phyloP scores from a whole-genome alignment of 2,113 vertebrate species.

The Hydropotes inermis region DNA sequence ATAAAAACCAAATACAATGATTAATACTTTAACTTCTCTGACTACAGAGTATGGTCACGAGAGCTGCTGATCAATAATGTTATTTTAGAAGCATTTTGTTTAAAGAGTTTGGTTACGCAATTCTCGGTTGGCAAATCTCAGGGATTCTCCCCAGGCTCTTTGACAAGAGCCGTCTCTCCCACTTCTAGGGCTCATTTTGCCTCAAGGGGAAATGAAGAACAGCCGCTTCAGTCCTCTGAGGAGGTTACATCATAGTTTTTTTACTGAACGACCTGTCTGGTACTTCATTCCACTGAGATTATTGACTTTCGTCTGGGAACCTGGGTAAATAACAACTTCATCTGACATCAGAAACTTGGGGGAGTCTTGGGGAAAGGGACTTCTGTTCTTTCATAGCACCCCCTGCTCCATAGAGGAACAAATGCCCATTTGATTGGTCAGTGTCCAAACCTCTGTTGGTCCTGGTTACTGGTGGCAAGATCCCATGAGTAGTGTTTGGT shows the following conservation, averaged over 20 bases:
- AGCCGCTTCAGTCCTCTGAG: constrained; percentile 15
- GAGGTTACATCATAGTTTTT: constrained; percentile 27
- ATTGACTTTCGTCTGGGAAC: constrained; percentile 43
- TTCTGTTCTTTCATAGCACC: not conserved
- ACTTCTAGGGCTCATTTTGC: not conserved
- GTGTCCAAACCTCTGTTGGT: not conserved
- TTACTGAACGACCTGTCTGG: constrained; percentile 25
- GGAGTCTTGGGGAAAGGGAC: not conserved
- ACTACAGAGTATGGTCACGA: not conserved
- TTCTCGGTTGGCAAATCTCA: not conserved
- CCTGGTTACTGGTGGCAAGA: not conserved
- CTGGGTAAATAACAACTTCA: not conserved
- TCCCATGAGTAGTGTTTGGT: not conserved
- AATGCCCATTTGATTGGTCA: not conserved
- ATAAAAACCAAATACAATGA: not conserved
- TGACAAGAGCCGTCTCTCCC: not conserved
- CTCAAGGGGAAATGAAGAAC: not conserved
- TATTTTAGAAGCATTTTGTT: not conserved
- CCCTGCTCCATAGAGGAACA: not conserved
- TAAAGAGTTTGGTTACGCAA: not conserved
- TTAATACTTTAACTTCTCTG: not conserved
- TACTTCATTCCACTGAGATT: constrained; percentile 30
- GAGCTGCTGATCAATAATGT: not conserved
- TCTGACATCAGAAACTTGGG: constrained; percentile 17
- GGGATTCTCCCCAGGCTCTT: not conserved